Evolutionary conservation across 1,140 invertebrate genomes (phyloP).

Genomic region (Archivesica marissinica): DNA sequence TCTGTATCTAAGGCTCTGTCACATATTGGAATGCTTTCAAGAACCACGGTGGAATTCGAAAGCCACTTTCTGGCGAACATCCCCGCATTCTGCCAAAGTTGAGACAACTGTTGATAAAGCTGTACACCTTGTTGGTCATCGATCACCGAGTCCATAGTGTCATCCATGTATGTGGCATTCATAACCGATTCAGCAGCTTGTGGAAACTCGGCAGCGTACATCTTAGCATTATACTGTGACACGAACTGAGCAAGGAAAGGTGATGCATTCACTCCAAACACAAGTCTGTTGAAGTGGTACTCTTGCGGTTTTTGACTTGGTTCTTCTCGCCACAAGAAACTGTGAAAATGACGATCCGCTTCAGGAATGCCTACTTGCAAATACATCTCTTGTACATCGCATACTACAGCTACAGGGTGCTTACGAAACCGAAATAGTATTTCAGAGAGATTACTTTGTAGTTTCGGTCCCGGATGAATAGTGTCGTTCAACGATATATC

Average conservation of each 20-base stretch:
- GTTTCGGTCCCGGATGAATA: slow-evolving; percentile 76
- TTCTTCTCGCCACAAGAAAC: slow-evolving; percentile 51
- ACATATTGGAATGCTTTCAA: slow-evolving; percentile 23
- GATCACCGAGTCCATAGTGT: slow-evolving; percentile 54
- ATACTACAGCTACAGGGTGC: slow-evolving; percentile 62
- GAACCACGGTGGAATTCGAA: slow-evolving; percentile 53
- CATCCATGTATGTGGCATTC: slow-evolving; percentile 62
- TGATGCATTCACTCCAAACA: slow-evolving; percentile 53
- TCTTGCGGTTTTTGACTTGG: background rate
- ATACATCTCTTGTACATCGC: slow-evolving; percentile 62
- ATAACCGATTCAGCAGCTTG: slow-evolving; percentile 42
- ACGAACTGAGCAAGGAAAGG: slow-evolving; percentile 55
- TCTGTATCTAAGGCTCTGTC: slow-evolving; percentile 51
- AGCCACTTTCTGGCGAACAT: slow-evolving; percentile 62
- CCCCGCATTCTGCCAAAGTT: slow-evolving; percentile 44
- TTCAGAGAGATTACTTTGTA: slow-evolving; percentile 77
- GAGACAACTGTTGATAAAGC: slow-evolving; percentile 30
- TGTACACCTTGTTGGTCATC: slow-evolving; percentile 28
- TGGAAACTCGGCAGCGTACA: background rate
- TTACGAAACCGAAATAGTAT: slow-evolving; percentile 69
- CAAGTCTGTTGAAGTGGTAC: slow-evolving; percentile 45
- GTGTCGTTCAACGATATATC: slow-evolving; percentile 51
- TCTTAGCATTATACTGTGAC: slow-evolving; percentile 12
- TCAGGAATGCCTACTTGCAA: slow-evolving; percentile 18
- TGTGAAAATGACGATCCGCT: slow-evolving; percentile 19